Conservation (phyloP, 64 coral and sea anemone species). For the Stichodactyla helianthus region DNA sequence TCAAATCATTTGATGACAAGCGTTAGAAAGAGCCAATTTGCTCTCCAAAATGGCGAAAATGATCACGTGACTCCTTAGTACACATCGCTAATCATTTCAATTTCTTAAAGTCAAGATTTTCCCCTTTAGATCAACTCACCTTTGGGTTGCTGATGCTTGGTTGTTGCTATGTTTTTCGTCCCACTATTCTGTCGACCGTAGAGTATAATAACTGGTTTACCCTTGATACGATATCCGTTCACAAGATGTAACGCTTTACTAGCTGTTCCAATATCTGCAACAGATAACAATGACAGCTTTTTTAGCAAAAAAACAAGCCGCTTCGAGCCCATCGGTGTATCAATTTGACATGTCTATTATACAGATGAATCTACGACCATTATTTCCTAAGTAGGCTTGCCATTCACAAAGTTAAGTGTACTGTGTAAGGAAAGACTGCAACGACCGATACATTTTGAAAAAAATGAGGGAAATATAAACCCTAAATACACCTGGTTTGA, state of each 20-base stretch:
- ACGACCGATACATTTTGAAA: too few species aligned
- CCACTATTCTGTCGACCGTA: conserved; percentile 44
- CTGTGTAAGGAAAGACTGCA: too few species aligned
- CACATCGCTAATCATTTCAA: too few species aligned
- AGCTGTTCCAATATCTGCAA: conserved; percentile 50
- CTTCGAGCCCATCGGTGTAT: too few species aligned
- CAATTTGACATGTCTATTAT: too few species aligned
- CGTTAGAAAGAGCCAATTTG: neutral
- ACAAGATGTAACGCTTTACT: conserved; percentile 52
- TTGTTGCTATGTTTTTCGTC: neutral
- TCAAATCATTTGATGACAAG: too few species aligned
- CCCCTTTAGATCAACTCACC: neutral
- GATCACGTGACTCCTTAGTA: neutral
- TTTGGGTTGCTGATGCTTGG: neutral
- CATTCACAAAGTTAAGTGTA: too few species aligned
- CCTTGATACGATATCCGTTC: conserved; percentile 67
- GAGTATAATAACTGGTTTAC: conserved; percentile 59
- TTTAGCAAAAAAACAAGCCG: too few species aligned
- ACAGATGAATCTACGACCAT: too few species aligned
- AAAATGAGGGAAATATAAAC: too few species aligned
- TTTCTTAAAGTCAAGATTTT: neutral
- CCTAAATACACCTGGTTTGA: too few species aligned
- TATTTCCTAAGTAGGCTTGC: too few species aligned
- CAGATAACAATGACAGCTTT: neutral
- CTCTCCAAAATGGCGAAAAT: neutral